Evolutionary conservation across 2,888 invertebrate genomes (phyloP).

Genomic region (Deroplatys truncata): DNA sequence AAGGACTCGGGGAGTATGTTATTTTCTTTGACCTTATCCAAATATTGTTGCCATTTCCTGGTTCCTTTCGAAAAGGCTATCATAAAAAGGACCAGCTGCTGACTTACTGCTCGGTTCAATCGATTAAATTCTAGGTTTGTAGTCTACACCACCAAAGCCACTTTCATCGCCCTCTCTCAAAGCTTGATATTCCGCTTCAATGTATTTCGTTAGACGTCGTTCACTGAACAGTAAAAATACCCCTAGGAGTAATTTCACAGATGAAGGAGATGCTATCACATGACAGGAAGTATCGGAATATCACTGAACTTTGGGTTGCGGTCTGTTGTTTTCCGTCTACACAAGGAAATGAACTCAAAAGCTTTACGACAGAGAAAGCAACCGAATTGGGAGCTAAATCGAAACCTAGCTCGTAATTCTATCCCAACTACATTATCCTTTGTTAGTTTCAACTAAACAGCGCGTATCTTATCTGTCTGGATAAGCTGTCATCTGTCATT

Average conservation of each 20-base stretch:
- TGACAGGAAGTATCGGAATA: background rate
- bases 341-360: background rate
- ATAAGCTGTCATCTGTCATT: too few relatives aligned
- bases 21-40: background rate
- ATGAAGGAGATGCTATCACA: background rate
- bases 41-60: background rate
- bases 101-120: background rate
- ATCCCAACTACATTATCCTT: background rate
- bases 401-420: background rate
- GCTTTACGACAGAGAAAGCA: background rate
- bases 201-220: background rate
- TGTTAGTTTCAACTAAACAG: background rate
- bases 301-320: background rate
- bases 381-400: background rate
- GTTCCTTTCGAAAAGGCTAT: background rate
- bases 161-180: background rate
- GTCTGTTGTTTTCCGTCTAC: background rate
- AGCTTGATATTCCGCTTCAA: background rate
- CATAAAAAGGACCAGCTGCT: background rate
- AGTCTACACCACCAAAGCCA: background rate
- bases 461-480: background rate
- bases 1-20: background rate
- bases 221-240: background rate
- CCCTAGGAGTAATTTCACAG: background rate
- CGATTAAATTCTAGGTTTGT: background rate